These are phyloP conservation scores for Teleogryllus occipitalis DNA, from an alignment of 1,140 invertebrate species.

Conservation along the genomic window DNA sequence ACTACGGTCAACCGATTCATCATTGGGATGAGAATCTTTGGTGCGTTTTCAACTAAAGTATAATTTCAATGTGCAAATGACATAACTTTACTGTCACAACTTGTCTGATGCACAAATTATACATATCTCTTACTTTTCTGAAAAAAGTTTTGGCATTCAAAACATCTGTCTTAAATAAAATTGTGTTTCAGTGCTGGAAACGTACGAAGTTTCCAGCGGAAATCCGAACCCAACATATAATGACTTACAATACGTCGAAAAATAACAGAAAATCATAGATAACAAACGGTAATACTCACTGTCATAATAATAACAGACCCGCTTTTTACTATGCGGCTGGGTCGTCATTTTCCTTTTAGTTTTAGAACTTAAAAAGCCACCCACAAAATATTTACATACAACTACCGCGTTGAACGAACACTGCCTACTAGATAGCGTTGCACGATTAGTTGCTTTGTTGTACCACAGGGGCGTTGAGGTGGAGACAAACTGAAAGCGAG, in stretches of 20 bases:
- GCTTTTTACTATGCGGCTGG: slow-evolving; percentile 78
- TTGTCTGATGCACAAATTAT: too few relatives aligned
- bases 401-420: neutral
- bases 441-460: neutral
- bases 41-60: neutral
- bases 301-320: slow-evolving; percentile 98
- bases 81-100: too few relatives aligned
- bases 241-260: neutral
- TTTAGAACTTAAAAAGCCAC: slow-evolving; percentile 11
- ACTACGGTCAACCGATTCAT: neutral
- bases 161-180: too few relatives aligned
- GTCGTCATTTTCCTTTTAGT: slow-evolving; percentile 35
- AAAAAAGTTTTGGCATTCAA: too few relatives aligned
- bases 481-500: neutral
- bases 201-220: neutral
- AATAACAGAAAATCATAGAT: neutral
- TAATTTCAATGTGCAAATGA: neutral
- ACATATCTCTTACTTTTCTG: too few relatives aligned
- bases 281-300: slow-evolving; percentile 62
- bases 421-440: neutral
- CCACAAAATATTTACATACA: neutral
- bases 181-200: neutral
- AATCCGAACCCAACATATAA: neutral
- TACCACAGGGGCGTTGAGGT: neutral
- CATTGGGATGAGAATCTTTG: neutral